A percentile compares a stretch with the other conserved stretches of the same genome.
Conservation (phyloP, 1,140 invertebrate genomes). For the Hypothenemus hampei region DNA sequence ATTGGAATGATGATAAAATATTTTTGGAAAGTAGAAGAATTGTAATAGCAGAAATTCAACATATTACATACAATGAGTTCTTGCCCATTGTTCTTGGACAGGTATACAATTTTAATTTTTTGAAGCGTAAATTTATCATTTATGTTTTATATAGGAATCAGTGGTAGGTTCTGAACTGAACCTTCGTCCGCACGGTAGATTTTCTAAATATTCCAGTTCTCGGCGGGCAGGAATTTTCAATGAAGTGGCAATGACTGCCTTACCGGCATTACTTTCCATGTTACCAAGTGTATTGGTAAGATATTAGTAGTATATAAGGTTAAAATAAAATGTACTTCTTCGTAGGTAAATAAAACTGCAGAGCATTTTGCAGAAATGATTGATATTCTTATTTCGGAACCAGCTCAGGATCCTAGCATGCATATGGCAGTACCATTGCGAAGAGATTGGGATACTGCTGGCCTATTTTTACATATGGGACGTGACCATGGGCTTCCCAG, state of each 20-base stretch:
- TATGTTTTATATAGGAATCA: constrained; percentile 49
- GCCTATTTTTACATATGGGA: constrained; percentile 60
- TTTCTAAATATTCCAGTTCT: constrained; percentile 75
- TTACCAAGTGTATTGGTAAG: constrained; percentile 55
- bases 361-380: constrained; percentile 45
- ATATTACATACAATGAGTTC: constrained; percentile 82
- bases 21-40: constrained; percentile 76
- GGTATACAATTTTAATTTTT: no score
- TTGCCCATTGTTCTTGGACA: constrained; percentile 71
- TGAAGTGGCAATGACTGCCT: constrained; percentile 67
- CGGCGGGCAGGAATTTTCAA: constrained; percentile 70
- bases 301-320: not conserved
- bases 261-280: constrained; percentile 73
- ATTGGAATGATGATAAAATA: constrained; percentile 79
- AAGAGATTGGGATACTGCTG: constrained; percentile 50
- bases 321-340: constrained; percentile 1
- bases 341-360: constrained; percentile 44
- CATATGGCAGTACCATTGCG: constrained; percentile 43
- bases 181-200: constrained; percentile 61
- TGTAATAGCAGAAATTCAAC: constrained; percentile 75
- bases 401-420: constrained; percentile 49
- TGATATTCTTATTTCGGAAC: constrained; percentile 49
- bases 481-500: constrained; percentile 89
- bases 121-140: not conserved
- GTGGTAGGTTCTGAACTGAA: constrained; percentile 61